These are phyloP conservation scores for Physella acuta DNA, from an alignment of 1,140 invertebrate genomes.

Conservation along the genomic window DNA sequence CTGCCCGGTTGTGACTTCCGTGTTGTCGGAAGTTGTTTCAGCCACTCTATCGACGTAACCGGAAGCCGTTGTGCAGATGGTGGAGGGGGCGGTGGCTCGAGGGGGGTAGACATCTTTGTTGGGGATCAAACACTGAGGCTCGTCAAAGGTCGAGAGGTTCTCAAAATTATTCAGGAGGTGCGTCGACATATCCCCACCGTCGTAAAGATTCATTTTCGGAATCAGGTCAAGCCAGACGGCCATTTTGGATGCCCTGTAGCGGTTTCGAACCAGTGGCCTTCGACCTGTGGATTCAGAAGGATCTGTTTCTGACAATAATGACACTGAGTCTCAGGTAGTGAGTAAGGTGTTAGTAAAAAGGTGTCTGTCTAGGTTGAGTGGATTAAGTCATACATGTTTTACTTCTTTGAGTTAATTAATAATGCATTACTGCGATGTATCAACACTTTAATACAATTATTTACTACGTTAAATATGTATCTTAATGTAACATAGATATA, in stretches of 20 bases:
- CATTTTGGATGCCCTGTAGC: constrained; percentile 91
- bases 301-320: constrained; percentile 17
- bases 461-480: too few species aligned
- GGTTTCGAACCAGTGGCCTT: constrained; percentile 72
- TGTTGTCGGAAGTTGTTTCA: constrained; percentile 18
- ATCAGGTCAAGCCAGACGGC: constrained; percentile 95
- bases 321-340: neutral
- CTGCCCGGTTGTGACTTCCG: too few species aligned
- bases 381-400: too few species aligned
- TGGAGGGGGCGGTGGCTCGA: constrained; percentile 54
- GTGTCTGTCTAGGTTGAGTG: too few species aligned
- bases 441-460: too few species aligned
- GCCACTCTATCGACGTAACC: constrained; percentile 18
- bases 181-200: constrained; percentile 72
- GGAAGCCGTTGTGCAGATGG: constrained; percentile 25
- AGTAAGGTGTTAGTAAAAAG: constrained; percentile 2
- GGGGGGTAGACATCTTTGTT: constrained; percentile 46
- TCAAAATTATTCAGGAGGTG: constrained; percentile 76
- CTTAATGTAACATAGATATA: too few species aligned
- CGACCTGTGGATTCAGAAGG: constrained; percentile 25
- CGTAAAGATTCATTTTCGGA: constrained; percentile 84
- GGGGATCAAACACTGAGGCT: constrained; percentile 44
- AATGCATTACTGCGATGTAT: too few species aligned
- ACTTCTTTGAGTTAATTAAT: too few species aligned
- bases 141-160: constrained; percentile 47